Conservation (phyloP, 2,888 invertebrate genomes). For the Drosophila mulleri region DNA sequence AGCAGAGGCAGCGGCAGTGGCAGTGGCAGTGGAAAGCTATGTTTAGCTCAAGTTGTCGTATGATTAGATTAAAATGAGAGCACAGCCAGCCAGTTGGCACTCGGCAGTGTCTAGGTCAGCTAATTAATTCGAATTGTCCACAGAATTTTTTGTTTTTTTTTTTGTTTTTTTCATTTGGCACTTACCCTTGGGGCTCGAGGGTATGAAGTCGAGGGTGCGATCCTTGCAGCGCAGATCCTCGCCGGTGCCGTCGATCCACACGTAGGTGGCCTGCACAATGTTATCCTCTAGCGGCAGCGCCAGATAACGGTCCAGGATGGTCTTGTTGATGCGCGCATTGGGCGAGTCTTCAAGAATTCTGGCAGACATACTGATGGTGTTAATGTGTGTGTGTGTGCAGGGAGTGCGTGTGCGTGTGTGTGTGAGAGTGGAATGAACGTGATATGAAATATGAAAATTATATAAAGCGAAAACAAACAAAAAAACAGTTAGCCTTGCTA, state of each 20-base stretch:
- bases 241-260: constrained; percentile 98
- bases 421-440: constrained; percentile 3
- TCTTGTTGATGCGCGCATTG: constrained; percentile 93
- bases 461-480: constrained; percentile 13
- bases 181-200: constrained; percentile 90
- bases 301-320: constrained; percentile 90
- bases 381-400: constrained; percentile 4
- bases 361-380: constrained; percentile 77
- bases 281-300: constrained; percentile 92
- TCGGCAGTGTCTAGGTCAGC: background rate
- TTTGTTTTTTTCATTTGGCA: background rate
- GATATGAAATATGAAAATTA: constrained; percentile 18
- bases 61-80: constrained; percentile 18
- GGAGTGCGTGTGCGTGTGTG: background rate
- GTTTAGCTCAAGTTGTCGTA: background rate
- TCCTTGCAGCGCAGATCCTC: constrained; percentile 95
- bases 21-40: background rate
- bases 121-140: background rate
- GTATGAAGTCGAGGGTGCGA: constrained; percentile 93
- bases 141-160: no score
- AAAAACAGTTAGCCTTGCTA: constrained; percentile 18
- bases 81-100: background rate
- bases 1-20: background rate
- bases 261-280: constrained; percentile 93
- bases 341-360: constrained; percentile 90